Base-by-base conservation (phyloP, 2,888 invertebrate genomes). In the Aporophyla lueneburgensis region DNA sequence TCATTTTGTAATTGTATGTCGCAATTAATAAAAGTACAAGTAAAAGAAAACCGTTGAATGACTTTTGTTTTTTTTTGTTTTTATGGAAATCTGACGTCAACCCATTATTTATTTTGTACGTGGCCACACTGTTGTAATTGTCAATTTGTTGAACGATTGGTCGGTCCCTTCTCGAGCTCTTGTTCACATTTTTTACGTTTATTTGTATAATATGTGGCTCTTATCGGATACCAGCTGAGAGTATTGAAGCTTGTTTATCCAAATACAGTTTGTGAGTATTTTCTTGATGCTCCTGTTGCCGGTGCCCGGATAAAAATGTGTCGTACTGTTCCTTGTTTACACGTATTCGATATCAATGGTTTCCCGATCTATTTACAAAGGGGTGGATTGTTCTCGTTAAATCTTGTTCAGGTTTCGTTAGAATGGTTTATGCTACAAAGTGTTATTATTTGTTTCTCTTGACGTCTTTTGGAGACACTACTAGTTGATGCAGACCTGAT, bases 301-400 rank as follows among this genome's bases (percentile, higher is more conserved):
- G 74, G 73, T 78, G 76, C 80, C 73, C 46, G 72, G 40, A 61
- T 59, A 83, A 89, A 91, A 93, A 88, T 88, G 88, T 86, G 88
- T 89, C 83, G 80, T 85, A 86, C 86, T 80, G 84, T 87, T 87
- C 89, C 91, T 96, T 96, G 96, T 96, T 96, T 96, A 96, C 96
- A 96, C 96, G 96, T 96, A 94, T 94, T 91, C 92, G 91, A 77
- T 90, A 89, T 91, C 89, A 89, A 90, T 91, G 89, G 89, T 92
- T 91, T 89, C 88, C 88, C 89, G 89, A 91, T 92, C 89, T 94
- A 94, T 95, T 93, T 96, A 95, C 94, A 94, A 96, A 96, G 96
- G 96, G 96, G 96, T 93, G 96, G 95, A 95, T 94, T 92, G 92
- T 86, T 89, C 84, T 83, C 78, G 86, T 72, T 80, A 82, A 62